Evolutionary conservation across 2,113 vertebrate genomes (phyloP), one percentile per base, ranked within the genome.

Genomic region (Anser cygnoides): DNA sequence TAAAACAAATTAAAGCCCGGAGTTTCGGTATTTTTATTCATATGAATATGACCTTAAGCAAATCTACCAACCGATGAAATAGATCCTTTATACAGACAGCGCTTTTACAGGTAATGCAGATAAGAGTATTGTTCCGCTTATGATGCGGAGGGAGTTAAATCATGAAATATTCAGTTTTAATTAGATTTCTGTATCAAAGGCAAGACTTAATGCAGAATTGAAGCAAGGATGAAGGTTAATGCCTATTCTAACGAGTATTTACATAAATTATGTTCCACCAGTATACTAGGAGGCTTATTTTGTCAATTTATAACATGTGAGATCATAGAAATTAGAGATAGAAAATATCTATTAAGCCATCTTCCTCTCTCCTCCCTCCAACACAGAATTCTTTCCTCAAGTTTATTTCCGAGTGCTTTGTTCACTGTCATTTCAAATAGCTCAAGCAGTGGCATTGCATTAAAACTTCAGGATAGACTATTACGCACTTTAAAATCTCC

Each of bases 151-250:
- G 52, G 89, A 94, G 87, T 96, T 97, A 95, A 95, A 93, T 95
- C 92, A 96, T 92, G 74, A 96, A 97, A 97, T 95, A 97, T 95
- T 94, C 95, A 87, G 85, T 93, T 95, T 96, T 97, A 95, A 97
- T 97, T 96, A 96, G 92, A 97, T 97, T 96, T 96, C 83, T 90
- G 83, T 96, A 97, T 96, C 97, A 97, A 97, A 97, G 95, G 85
- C 96, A 96, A 90, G 63, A 89, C 79, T 97, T 97, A 97, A 96
- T 92, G 92, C 80, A 91, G 77, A 97, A 92, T 0, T 94, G 84
- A 96, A 95, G 88, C 74, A 92, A 96, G 25, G 90, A 96, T 97
- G 82, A 95, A 96, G 79, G 95, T 96, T 97, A 97, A 96, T 90
- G 94, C 77, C 90, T 93, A 85, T 93, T 96, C 95, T 89, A 91